phyloP scores from a whole-genome alignment of 2,888 invertebrate genomes.

The Mimas tiliae region DNA sequence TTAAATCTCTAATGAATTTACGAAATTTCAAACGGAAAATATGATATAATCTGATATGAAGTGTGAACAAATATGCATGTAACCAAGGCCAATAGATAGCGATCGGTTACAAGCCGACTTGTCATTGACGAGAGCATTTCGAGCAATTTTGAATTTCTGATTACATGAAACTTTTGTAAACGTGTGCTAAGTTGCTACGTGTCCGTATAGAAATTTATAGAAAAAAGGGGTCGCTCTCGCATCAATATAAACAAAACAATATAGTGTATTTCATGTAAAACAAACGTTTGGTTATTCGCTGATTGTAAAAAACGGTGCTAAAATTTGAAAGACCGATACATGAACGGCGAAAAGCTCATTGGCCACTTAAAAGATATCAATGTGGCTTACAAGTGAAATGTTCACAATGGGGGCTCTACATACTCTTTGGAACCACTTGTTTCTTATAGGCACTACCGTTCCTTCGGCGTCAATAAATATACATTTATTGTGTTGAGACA shows the following conservation, averaged over 20 bases:
- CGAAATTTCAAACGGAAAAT: slow-evolving; percentile 62
- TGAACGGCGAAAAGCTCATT: slow-evolving; percentile 65
- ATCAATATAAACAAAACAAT: slow-evolving; percentile 43
- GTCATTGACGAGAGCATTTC: slow-evolving; percentile 62
- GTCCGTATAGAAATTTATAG: slow-evolving; percentile 56
- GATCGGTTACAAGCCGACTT: slow-evolving; percentile 80
- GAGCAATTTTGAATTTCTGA: slow-evolving; percentile 48
- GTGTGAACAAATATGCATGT: slow-evolving; percentile 77
- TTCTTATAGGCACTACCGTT: slow-evolving; percentile 12
- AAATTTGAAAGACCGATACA: slow-evolving; percentile 58
- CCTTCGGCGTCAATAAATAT: slow-evolving; percentile 32
- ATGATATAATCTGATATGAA: slow-evolving; percentile 63
- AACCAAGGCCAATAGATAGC: slow-evolving; percentile 70
- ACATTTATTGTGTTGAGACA: slow-evolving; percentile 38
- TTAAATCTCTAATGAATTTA: slow-evolving; percentile 71
- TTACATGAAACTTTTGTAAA: slow-evolving; percentile 56
- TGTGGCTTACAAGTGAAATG: slow-evolving; percentile 60
- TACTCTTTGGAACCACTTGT: slow-evolving; percentile 25
- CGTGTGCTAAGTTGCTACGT: slow-evolving; percentile 71
- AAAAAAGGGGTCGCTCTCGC: slow-evolving; percentile 61
- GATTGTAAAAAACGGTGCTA: slow-evolving; percentile 51
- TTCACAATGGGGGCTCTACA: slow-evolving; percentile 47
- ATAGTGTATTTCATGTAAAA: slow-evolving; percentile 40
- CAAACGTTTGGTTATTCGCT: slow-evolving; percentile 48
- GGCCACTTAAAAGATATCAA: slow-evolving; percentile 53